Conservation (phyloP, 2,797 vertebrate species). For the Girardinus metallicus region DNA sequence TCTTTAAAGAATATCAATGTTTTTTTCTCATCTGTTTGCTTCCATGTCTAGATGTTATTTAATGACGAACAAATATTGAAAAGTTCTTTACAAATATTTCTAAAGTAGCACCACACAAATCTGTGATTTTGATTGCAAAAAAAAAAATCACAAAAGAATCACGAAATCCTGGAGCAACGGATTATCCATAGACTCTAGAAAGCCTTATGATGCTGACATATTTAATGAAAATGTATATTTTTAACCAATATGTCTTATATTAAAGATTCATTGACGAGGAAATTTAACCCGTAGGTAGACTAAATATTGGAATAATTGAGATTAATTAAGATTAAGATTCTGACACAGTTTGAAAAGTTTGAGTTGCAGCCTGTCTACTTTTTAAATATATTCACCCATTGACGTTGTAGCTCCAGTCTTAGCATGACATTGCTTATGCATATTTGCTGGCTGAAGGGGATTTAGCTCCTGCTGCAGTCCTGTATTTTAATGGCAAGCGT, state of each 20-base stretch:
- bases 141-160: too few relatives aligned
- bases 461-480: neutral
- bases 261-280: neutral
- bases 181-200: neutral
- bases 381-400: conserved; percentile 18
- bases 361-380: neutral
- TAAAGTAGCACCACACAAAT: too few relatives aligned
- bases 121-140: too few relatives aligned
- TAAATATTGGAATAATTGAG: neutral
- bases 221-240: neutral
- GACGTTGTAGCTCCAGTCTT: conserved; percentile 16
- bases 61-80: too few relatives aligned
- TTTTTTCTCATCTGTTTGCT: too few relatives aligned
- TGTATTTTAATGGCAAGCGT: conserved; percentile 17
- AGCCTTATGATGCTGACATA: neutral
- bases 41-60: too few relatives aligned
- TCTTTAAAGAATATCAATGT: too few relatives aligned
- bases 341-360: neutral
- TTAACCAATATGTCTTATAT: too few relatives aligned
- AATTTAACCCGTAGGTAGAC: neutral
- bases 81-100: too few relatives aligned
- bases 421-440: conserved; percentile 1
- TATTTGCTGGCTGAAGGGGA: conserved; percentile 18
- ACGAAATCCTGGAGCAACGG: too few relatives aligned
- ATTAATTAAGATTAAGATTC: neutral